phyloP scores from a whole-genome alignment of 2,888 invertebrate genomes.

The Drosophila longiperda region DNA sequence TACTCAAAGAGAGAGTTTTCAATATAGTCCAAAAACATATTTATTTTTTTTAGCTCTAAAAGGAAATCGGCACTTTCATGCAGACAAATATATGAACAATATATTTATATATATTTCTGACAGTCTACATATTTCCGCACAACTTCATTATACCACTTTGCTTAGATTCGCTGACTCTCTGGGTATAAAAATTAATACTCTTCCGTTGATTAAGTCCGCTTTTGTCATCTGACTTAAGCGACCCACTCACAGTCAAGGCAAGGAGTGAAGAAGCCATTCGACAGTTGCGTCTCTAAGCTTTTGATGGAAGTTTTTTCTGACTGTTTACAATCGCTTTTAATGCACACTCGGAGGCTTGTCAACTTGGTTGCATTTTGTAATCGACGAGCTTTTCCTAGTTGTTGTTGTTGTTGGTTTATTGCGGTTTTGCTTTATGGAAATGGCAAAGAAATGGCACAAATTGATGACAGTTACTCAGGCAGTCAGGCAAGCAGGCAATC shows the following conservation, averaged over 20 bases:
- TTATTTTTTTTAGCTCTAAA: too few species aligned
- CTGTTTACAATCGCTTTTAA: conserved; percentile 63
- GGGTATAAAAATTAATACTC: conserved; percentile 9
- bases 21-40: too few species aligned
- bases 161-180: neutral
- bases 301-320: conserved; percentile 31
- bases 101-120: too few species aligned
- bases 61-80: too few species aligned
- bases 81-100: too few species aligned
- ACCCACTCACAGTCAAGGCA: conserved; percentile 9
- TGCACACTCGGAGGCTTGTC: conserved; percentile 74
- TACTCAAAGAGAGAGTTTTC: too few species aligned
- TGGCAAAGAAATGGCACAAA: conserved; percentile 65
- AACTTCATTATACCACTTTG: neutral
- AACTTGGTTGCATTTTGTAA: conserved; percentile 54
- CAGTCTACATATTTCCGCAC: neutral
- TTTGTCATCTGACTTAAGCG: conserved; percentile 30
- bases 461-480: conserved; percentile 67
- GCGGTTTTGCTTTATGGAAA: conserved; percentile 38
- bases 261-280: neutral
- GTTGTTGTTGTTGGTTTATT: conserved; percentile 21
- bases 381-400: conserved; percentile 3
- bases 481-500: conserved; percentile 22
- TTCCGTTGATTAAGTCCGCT: conserved; percentile 11
- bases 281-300: neutral